These are phyloP conservation scores for Antheraea mylitta DNA, from an alignment of 1,140 invertebrate genomes.

Conservation along the genomic window DNA sequence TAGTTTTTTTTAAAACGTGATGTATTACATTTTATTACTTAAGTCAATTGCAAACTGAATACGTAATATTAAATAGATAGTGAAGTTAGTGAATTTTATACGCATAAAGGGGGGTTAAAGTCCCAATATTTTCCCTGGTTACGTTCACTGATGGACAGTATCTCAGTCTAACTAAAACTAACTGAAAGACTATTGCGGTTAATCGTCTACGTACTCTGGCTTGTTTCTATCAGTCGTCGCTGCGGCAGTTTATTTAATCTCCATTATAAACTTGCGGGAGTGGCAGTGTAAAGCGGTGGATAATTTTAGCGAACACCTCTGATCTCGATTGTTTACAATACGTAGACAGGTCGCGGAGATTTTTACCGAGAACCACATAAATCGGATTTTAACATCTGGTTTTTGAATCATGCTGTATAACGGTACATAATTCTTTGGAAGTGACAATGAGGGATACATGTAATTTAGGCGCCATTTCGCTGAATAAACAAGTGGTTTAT, in stretches of 20 bases:
- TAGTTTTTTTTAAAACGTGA: no score
- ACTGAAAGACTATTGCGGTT: neutral
- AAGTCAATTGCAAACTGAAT: no score
- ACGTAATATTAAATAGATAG: no score
- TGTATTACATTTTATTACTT: no score
- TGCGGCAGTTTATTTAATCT: slow-evolving; percentile 12
- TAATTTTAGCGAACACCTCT: slow-evolving; percentile 9
- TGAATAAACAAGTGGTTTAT: neutral
- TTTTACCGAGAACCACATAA: slow-evolving; percentile 7
- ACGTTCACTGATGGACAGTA: neutral
- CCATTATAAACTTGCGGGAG: slow-evolving; percentile 11
- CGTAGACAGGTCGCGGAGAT: slow-evolving; percentile 11
- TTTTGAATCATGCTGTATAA: neutral
- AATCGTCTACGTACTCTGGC: neutral
- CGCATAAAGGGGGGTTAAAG: neutral
- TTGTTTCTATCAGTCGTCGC: slow-evolving; percentile 11
- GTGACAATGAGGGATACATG: neutral
- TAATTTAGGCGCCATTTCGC: neutral
- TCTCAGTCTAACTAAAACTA: neutral
- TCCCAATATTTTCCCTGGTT: neutral
- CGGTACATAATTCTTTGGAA: neutral
- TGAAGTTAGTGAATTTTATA: no score
- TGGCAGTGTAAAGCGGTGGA: slow-evolving; percentile 1
- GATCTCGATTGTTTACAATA: slow-evolving; percentile 10
- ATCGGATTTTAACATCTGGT: slow-evolving; percentile 8